Evolutionary conservation across 2,113 vertebrate genomes (phyloP).

Genomic region (Piliocolobus tephrosceles): DNA sequence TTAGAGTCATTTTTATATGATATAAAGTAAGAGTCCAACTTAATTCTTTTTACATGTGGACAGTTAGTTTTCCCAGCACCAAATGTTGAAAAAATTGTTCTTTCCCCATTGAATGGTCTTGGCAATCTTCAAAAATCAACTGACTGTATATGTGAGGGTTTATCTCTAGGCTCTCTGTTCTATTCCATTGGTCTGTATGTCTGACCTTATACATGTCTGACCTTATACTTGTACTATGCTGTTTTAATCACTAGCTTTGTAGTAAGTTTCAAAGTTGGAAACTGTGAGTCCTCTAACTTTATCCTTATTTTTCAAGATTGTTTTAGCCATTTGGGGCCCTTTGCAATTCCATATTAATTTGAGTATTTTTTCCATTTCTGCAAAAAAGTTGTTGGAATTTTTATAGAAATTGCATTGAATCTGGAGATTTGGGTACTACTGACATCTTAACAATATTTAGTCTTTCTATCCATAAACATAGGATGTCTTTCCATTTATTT

Average conservation of each 20-base stretch:
- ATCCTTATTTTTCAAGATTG: neutral
- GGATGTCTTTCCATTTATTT: neutral
- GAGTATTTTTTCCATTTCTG: neutral
- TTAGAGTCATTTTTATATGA: neutral
- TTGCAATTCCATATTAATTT: neutral
- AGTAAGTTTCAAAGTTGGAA: neutral
- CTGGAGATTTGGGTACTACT: neutral
- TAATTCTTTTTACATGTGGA: neutral
- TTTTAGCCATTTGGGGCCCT: neutral
- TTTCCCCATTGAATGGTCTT: neutral
- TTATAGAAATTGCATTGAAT: neutral
- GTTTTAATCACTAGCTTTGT: slow-evolving; percentile 13
- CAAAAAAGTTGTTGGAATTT: neutral
- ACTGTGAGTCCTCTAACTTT: neutral
- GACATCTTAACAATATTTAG: neutral
- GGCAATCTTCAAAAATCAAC: neutral
- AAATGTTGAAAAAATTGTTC: neutral
- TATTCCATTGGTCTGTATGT: neutral
- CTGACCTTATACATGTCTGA: neutral
- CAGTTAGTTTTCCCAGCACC: neutral
- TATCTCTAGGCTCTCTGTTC: neutral
- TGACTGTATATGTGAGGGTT: neutral
- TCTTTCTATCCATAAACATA: neutral
- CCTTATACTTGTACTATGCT: neutral
- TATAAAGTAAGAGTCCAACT: neutral